Conservation (phyloP, 2,888 invertebrate genomes). For the Drosophila neutralis region DNA sequence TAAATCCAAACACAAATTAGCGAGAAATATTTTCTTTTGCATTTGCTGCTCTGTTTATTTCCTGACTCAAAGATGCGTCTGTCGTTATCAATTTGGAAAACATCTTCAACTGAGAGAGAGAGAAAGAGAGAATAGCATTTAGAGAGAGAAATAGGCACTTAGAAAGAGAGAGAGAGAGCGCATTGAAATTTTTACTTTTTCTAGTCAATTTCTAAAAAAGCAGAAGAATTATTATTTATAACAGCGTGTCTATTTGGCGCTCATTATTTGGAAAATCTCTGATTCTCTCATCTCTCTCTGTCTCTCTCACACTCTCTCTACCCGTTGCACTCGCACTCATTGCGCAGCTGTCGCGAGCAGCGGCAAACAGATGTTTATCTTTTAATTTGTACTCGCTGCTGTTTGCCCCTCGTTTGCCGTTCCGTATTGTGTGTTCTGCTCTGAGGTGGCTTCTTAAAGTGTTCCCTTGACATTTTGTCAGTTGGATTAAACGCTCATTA, state of each 20-base stretch:
- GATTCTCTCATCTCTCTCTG: slow-evolving; percentile 4
- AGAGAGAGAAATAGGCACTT: not conserved
- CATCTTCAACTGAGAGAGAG: slow-evolving; percentile 7
- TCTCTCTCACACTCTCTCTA: not conserved
- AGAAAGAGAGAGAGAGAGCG: not conserved
- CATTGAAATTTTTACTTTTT: slow-evolving; percentile 13
- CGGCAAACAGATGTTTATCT: slow-evolving; percentile 63
- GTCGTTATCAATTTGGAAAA: slow-evolving; percentile 61
- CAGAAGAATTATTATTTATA: slow-evolving; percentile 26
- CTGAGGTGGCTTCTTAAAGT: slow-evolving; percentile 49
- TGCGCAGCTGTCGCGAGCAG: slow-evolving; percentile 37
- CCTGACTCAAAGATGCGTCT: slow-evolving; percentile 23
- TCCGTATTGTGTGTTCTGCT: slow-evolving; percentile 6
- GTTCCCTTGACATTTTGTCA: slow-evolving; percentile 70
- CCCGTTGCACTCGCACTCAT: slow-evolving; percentile 14
- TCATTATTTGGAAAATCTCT: slow-evolving; percentile 14
- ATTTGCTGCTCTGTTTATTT: slow-evolving; percentile 65
- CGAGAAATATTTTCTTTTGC: slow-evolving; percentile 52
- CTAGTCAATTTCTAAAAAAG: slow-evolving; percentile 15
- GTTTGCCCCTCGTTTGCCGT: slow-evolving; percentile 23
- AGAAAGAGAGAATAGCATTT: slow-evolving; percentile 2
- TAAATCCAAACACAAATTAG: slow-evolving; percentile 73
- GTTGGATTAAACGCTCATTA: slow-evolving; percentile 72
- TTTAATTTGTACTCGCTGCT: slow-evolving; percentile 45
- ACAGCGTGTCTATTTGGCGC: slow-evolving; percentile 12